Percentiles rank a stretch among this genome's conserved stretches.
Conservation (phyloP, 2,113 vertebrate genomes). For the Prinia subflava region DNA sequence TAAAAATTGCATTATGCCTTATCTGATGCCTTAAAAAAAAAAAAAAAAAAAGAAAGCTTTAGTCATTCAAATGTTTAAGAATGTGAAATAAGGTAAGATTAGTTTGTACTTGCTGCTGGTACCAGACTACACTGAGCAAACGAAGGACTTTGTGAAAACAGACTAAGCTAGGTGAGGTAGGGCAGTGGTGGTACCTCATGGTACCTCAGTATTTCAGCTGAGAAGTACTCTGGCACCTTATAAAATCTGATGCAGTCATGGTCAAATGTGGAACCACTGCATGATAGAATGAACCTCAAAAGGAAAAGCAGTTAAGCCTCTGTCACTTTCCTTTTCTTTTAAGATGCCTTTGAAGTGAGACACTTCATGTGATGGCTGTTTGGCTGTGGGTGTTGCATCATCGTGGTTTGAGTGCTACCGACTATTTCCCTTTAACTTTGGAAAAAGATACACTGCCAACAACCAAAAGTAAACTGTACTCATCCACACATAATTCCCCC, state of each 20-base stretch:
- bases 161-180: not conserved
- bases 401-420: not conserved
- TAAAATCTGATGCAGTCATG: not conserved
- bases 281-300: not conserved
- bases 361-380: not conserved
- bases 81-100: not conserved
- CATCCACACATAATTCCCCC: not conserved
- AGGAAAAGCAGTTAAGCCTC: not conserved
- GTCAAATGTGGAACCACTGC: not conserved
- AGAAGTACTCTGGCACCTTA: not conserved
- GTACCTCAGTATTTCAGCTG: not conserved
- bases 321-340: not conserved
- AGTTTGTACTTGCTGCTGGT: not conserved
- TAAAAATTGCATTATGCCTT: not conserved
- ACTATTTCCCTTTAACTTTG: not conserved
- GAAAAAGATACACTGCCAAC: not conserved
- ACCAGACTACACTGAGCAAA: not conserved
- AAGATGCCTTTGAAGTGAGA: not conserved
- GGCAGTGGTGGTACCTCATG: not conserved
- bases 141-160: not conserved
- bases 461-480: conserved; percentile 12
- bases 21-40: not conserved
- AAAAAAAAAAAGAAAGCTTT: not conserved
- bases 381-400: not conserved
- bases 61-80: not conserved